A percentile compares a stretch with the other conserved stretches of the same genome.
Conservation (phyloP, 2,113 vertebrate genomes). For the Amazona guildingii region DNA sequence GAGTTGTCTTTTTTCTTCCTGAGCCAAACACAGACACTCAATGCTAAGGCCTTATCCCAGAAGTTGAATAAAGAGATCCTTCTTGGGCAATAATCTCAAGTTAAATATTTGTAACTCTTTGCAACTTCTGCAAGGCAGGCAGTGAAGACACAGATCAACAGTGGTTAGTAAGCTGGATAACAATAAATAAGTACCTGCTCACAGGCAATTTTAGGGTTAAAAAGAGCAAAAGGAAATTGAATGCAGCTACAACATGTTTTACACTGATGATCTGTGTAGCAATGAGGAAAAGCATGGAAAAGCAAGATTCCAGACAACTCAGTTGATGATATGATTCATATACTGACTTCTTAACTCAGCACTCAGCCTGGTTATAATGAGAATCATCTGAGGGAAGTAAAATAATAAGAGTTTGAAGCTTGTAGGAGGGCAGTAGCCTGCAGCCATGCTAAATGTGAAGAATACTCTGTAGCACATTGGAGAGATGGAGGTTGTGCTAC, state of each 20-base stretch:
- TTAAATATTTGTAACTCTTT: neutral
- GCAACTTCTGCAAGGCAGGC: neutral
- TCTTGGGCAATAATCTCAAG: neutral
- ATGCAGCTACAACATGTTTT: neutral
- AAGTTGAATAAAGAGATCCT: neutral
- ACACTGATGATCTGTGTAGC: neutral
- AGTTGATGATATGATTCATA: constrained; percentile 7
- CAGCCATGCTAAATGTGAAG: neutral
- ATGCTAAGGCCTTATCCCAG: neutral
- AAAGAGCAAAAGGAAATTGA: neutral
- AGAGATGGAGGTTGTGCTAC: neutral
- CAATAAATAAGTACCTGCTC: neutral
- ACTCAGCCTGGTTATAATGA: neutral
- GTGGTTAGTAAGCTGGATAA: neutral
- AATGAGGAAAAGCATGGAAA: neutral
- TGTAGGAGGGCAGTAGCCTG: constrained; percentile 2
- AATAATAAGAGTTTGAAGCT: neutral
- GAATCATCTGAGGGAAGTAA: constrained; percentile 22
- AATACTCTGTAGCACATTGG: neutral
- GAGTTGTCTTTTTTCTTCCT: neutral
- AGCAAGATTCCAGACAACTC: constrained; percentile 23
- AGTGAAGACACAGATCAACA: neutral
- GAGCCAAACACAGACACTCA: neutral
- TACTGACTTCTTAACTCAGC: neutral
- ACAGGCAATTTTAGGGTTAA: neutral